Percentiles rank a stretch among this genome's conserved stretches.
These are phyloP conservation scores for Penaeus chinensis DNA, from an alignment of 1,140 invertebrate species.

Conservation along the genomic window DNA sequence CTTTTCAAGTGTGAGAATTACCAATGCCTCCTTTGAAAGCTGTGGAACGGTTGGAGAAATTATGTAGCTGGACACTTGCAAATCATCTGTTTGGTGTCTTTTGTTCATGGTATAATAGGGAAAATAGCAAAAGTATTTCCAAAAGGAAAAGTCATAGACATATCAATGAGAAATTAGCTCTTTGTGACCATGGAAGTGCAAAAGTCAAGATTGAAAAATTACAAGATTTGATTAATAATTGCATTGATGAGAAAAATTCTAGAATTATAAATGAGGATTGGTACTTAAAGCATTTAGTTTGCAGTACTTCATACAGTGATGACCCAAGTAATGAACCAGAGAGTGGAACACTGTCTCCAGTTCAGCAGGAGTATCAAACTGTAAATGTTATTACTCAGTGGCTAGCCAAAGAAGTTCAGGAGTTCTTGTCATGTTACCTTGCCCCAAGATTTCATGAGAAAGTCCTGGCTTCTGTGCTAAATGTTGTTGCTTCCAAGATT, in stretches of 20 bases:
- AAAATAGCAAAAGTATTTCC: not conserved
- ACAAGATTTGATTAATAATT: constrained; percentile 4
- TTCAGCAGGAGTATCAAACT: not conserved
- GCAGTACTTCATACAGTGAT: not conserved
- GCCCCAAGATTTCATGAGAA: constrained; percentile 42
- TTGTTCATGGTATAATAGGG: constrained; percentile 38
- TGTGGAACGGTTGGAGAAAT: constrained; percentile 45
- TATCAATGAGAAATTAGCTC: not conserved
- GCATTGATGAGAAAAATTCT: not conserved
- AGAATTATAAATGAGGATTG: constrained; percentile 10
- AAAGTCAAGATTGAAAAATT: constrained; percentile 9
- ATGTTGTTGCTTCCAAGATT: constrained; percentile 26
- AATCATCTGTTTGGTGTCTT: constrained; percentile 44
- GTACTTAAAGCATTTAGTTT: constrained; percentile 26
- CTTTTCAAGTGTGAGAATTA: not conserved
- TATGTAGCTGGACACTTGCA: constrained; percentile 41
- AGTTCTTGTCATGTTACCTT: constrained; percentile 20
- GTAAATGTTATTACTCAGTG: constrained; percentile 31
- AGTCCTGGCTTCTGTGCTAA: constrained; percentile 30
- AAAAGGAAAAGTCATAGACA: not conserved
- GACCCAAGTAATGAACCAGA: not conserved
- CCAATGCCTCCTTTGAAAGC: constrained; percentile 41
- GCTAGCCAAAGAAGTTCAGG: constrained; percentile 23
- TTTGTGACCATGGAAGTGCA: constrained; percentile 12
- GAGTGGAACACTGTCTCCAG: constrained; percentile 12